These are phyloP conservation scores for Bombyx mori DNA, from an alignment of 1,140 invertebrate species.

Conservation along the genomic window ASM3026992v2 NC_085124.1:10093501-10094000, in stretches of 20 bases:
- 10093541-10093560: conserved; percentile 43
- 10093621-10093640: conserved; percentile 31
- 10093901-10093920: conserved; percentile 22
- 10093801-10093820: too few species aligned
- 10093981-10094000: too few species aligned
- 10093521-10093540: conserved; percentile 22
- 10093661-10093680: not conserved
- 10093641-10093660: conserved; percentile 24
- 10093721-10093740: not conserved
- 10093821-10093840: too few species aligned
- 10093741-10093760: not conserved
- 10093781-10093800: too few species aligned
- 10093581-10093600: conserved; percentile 51
- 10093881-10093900: conserved; percentile 26
- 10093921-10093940: too few species aligned
- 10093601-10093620: conserved; percentile 37
- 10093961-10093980: too few species aligned
- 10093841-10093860: conserved; percentile 4
- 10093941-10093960: too few species aligned
- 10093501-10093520: conserved; percentile 60
- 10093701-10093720: not conserved
- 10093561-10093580: conserved; percentile 59
- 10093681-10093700: too few species aligned
- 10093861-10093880: conserved; percentile 2
- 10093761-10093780: too few species aligned